Percentiles rank a stretch among this genome's conserved stretches.
Evolutionary conservation across 1,140 invertebrate species (phyloP).

Genomic region (Plectrocnemia conspersa): DNA sequence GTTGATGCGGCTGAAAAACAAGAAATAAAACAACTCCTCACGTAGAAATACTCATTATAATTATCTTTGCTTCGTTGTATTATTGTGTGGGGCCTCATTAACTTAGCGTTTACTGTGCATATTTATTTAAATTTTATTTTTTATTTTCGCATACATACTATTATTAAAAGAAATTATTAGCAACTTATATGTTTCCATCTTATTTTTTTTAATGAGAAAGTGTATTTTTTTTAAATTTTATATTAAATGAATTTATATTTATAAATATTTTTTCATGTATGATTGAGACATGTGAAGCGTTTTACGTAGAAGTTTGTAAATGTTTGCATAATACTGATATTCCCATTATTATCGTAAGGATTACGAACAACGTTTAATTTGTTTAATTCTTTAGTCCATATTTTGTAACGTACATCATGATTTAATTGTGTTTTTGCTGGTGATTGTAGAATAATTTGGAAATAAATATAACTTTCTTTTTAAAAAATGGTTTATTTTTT

Average conservation of each 20-base stretch:
- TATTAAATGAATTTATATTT: constrained; percentile 22
- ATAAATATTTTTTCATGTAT: no score
- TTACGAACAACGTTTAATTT: no score
- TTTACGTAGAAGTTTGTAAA: no score
- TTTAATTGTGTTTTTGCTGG: constrained; percentile 23
- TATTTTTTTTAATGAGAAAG: no score
- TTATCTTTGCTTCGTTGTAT: constrained; percentile 20
- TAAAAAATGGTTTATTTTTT: constrained; percentile 15
- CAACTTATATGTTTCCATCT: constrained; percentile 1
- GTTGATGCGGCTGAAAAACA: constrained; percentile 86
- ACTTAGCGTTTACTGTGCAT: constrained; percentile 13
- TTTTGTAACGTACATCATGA: no score
- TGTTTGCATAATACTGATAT: no score
- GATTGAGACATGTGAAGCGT: no score
- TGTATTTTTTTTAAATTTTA: constrained; percentile 27
- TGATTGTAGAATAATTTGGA: constrained; percentile 26
- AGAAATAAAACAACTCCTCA: constrained; percentile 76
- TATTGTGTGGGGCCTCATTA: constrained; percentile 26
- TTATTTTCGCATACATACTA: constrained; percentile 1
- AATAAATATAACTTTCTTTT: constrained; percentile 14
- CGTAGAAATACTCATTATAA: constrained; percentile 25
- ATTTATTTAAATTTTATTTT: not conserved
- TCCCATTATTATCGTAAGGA: no score
- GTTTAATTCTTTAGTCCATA: no score
- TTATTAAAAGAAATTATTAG: not conserved